Evolutionary conservation across 2,113 vertebrate species (phyloP).

Genomic region (Antennarius striatus): DNA sequence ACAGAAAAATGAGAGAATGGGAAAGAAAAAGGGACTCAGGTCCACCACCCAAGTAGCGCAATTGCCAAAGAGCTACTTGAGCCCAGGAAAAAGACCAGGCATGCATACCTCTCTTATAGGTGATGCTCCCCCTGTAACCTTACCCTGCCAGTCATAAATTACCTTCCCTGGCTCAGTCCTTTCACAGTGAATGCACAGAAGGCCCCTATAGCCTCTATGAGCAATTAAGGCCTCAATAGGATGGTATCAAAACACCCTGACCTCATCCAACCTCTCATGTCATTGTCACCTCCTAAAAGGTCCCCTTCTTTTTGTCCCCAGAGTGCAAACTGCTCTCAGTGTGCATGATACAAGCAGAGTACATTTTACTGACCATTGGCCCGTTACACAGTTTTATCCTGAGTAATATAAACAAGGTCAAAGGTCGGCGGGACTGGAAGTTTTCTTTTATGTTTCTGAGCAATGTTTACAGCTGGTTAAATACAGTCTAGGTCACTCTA

Average conservation of each 20-base stretch:
- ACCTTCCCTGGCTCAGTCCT: conserved; percentile 58
- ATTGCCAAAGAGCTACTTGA: conserved; percentile 68
- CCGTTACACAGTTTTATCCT: conserved; percentile 32
- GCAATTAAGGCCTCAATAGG: conserved; percentile 74
- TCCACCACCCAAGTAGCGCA: conserved; percentile 73
- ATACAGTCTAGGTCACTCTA: conserved; percentile 9
- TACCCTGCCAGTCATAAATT: conserved; percentile 76
- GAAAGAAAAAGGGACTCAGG: conserved; percentile 47
- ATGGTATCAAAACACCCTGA: conserved; percentile 72
- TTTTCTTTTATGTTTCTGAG: conserved; percentile 25
- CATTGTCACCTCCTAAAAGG: conserved; percentile 73
- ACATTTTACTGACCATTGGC: conserved; percentile 52
- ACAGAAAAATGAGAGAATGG: conserved; percentile 5
- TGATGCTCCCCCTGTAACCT: conserved; percentile 65
- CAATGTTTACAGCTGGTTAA: conserved; percentile 57
- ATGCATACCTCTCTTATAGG: conserved; percentile 72
- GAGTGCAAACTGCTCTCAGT: conserved; percentile 50
- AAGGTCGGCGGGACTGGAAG: conserved; percentile 54
- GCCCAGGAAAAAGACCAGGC: conserved; percentile 64
- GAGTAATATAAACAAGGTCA: conserved; percentile 58
- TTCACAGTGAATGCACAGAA: conserved; percentile 76
- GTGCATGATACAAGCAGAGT: conserved; percentile 14
- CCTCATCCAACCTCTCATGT: conserved; percentile 69
- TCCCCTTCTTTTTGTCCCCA: conserved; percentile 55
- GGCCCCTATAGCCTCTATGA: conserved; percentile 70